These are phyloP conservation scores for Nasonia longicornis DNA, from an alignment of 1,140 invertebrate genomes.

Conservation along the genomic window DNA sequence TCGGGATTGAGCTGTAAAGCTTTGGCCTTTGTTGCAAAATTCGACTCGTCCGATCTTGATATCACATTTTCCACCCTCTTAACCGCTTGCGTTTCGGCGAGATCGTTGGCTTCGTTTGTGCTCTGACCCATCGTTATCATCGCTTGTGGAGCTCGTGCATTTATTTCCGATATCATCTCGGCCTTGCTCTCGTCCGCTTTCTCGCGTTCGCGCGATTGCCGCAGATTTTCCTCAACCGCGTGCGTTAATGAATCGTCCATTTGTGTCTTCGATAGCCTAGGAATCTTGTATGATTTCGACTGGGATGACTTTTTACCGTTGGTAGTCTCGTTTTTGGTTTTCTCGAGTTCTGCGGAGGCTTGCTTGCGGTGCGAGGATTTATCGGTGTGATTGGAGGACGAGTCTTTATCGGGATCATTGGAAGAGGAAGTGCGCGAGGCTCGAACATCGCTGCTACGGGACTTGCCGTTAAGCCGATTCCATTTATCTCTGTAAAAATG, in stretches of 20 bases:
- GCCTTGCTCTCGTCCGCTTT: slow-evolving; percentile 36
- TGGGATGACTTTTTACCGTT: not conserved
- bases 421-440: slow-evolving; percentile 7
- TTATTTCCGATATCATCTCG: not conserved
- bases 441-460: not conserved
- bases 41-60: slow-evolving; percentile 44
- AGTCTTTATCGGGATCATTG: not conserved
- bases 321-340: not conserved
- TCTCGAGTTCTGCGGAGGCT: not conserved
- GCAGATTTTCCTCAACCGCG: slow-evolving; percentile 32
- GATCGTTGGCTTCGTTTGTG: slow-evolving; percentile 43
- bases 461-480: slow-evolving; percentile 3
- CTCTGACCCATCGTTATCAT: not conserved
- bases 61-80: slow-evolving; percentile 46
- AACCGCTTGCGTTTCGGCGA: slow-evolving; percentile 17
- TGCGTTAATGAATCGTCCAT: slow-evolving; percentile 8
- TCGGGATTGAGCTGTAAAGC: slow-evolving; percentile 51
- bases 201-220: not conserved
- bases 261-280: not conserved
- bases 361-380: not conserved
- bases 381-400: not conserved
- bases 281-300: slow-evolving; percentile 17
- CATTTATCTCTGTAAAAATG: slow-evolving; percentile 16
- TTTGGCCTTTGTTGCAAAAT: slow-evolving; percentile 52
- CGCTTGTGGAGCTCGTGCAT: not conserved